A percentile compares a stretch with the other conserved stretches of the same genome.
Evolutionary conservation across 1,140 invertebrate genomes (phyloP).

Genomic region (Latrodectus geometricus): DNA sequence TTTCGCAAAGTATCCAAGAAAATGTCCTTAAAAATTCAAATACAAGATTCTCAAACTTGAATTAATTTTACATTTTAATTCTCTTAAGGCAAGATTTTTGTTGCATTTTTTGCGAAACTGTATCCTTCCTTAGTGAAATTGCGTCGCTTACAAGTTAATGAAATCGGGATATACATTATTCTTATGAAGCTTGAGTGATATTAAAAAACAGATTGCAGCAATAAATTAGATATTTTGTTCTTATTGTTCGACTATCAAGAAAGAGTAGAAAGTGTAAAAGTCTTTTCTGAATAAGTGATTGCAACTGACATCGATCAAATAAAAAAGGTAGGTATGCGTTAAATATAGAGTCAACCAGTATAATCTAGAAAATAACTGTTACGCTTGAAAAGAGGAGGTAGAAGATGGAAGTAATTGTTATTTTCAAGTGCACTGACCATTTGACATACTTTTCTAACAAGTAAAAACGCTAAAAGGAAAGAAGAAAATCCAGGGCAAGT

Average conservation of each 20-base stretch:
- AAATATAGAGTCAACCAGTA: not conserved
- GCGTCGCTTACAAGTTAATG: too few relatives aligned
- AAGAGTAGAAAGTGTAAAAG: not conserved
- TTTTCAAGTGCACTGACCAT: conserved; percentile 1
- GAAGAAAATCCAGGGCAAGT: not conserved
- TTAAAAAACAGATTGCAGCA: not conserved
- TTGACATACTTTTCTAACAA: not conserved
- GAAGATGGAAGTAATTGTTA: not conserved
- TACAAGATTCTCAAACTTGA: too few relatives aligned
- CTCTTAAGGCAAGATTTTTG: too few relatives aligned
- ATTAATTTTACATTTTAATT: too few relatives aligned
- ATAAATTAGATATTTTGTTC: not conserved
- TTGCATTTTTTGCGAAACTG: too few relatives aligned
- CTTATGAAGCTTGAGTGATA: not conserved
- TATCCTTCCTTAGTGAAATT: too few relatives aligned
- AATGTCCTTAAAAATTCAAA: too few relatives aligned
- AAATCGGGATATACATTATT: too few relatives aligned
- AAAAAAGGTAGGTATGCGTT: not conserved
- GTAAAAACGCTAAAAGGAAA: not conserved
- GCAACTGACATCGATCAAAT: not conserved
- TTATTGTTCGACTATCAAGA: not conserved
- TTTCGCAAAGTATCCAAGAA: too few relatives aligned
- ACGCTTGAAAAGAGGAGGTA: not conserved
- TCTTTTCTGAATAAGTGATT: not conserved
- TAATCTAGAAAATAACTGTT: not conserved